Evolutionary conservation across 2,888 invertebrate species (phyloP).

Genomic region (Sesia bembeciformis): DNA sequence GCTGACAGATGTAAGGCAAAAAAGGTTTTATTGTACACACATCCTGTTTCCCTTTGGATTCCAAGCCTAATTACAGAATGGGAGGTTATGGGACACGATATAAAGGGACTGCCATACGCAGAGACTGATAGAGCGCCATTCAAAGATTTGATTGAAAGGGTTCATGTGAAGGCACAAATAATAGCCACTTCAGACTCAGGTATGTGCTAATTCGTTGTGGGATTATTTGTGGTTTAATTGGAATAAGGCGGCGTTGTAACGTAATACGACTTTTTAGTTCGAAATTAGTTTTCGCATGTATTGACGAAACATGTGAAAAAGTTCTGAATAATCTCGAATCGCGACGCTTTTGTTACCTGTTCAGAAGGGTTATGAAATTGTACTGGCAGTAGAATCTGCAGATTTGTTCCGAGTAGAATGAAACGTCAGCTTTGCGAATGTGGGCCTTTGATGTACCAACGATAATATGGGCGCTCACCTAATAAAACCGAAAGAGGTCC

Average conservation of each 20-base stretch:
- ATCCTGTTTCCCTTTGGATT: conserved; percentile 50
- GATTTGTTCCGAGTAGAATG: too few relatives aligned
- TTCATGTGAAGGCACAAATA: conserved; percentile 25
- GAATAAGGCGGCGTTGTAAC: not conserved
- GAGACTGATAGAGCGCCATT: conserved; percentile 57
- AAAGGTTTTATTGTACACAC: conserved; percentile 28
- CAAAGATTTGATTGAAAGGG: conserved; percentile 57
- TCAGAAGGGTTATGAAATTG: too few relatives aligned
- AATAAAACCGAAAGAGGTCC: too few relatives aligned
- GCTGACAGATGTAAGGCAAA: conserved; percentile 20
- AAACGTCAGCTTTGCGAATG: too few relatives aligned
- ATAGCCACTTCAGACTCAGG: conserved; percentile 40
- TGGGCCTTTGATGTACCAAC: too few relatives aligned
- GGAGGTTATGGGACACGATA: conserved; percentile 34
- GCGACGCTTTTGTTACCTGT: too few relatives aligned
- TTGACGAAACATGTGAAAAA: too few relatives aligned
- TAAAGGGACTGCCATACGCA: conserved; percentile 41
- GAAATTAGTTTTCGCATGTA: too few relatives aligned
- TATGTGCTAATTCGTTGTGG: conserved; percentile 30
- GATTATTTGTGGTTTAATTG: not conserved
- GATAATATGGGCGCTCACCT: too few relatives aligned
- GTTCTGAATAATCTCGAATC: too few relatives aligned
- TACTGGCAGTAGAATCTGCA: too few relatives aligned
- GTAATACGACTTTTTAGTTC: not conserved
- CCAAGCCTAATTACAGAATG: conserved; percentile 55